Base-by-base conservation (phyloP, 2,113 vertebrate genomes). In the Noturus placidus region DNA sequence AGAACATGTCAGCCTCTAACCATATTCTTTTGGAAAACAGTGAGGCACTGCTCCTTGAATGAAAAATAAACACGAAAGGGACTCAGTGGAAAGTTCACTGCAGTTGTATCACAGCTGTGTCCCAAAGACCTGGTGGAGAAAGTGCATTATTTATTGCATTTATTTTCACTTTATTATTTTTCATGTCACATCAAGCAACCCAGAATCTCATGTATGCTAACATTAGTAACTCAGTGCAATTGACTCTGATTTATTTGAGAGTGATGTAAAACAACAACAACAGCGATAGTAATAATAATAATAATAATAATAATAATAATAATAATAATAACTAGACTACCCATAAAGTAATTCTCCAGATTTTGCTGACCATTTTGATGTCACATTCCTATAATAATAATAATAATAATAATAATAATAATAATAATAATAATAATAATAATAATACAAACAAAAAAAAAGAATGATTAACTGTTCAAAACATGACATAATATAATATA, bases 1-100 rank as follows among this genome's bases (percentile, higher is more conserved):
- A 77, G 81, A 83, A 83, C 87, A 87, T 85, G 86, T 89, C 76
- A 83, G 86, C 83, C 84, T 90, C 80, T 35, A 88, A 87, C 88
- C 84, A 85, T 74, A 81, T 89, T 89, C 82, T 83, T 79, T 56
- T 87, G 70, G 87, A 88, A 67, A 77, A 38, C n/a, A 88, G 52
- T n/a, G 52, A 83, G 33, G n/a, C 88, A 76, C 74, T 82, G 25
- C 72, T 86, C 67, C 35, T 81, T 72, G 69, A 88, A 86, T 91
- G 59, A 72, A 57, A 82, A 92, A 90, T 87, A 61, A 77, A 82
- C 67, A 84, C 33, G 61, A 88, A 87, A 85, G 54, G 42, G 25
- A 85, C 59, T 79, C 46, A 27, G 42, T 80, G 85, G 72, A 86
- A 83, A 89, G 38, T 83, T 63, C 42, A 74, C 82, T 77, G 70